A percentile compares a stretch with the other conserved stretches of the same genome.
Conservation (phyloP, 2,888 invertebrate species). For the Pristionchus fissidentatus region DNA sequence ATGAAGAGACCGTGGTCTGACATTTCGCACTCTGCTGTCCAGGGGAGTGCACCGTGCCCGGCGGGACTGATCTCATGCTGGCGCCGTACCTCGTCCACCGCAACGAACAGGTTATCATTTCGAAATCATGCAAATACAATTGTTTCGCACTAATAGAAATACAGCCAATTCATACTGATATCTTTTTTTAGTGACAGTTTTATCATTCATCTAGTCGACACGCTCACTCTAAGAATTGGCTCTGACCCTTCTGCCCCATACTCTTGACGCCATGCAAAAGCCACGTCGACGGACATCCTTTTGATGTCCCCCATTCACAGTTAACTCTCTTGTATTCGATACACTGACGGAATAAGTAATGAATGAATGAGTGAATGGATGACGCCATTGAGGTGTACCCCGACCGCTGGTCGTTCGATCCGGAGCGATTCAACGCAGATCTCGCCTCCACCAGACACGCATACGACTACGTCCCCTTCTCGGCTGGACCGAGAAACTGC, state of each 20-base stretch:
- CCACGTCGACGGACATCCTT: no score
- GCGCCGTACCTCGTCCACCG: slow-evolving; percentile 26
- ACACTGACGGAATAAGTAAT: no score
- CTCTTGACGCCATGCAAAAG: no score
- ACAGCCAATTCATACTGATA: no score
- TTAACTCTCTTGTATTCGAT: neutral
- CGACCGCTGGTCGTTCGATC: slow-evolving; percentile 48
- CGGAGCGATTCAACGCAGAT: slow-evolving; percentile 50
- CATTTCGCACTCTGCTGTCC: neutral
- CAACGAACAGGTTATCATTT: slow-evolving; percentile 1
- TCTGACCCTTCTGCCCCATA: no score
- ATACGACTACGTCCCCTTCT: slow-evolving; percentile 53
- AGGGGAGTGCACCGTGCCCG: slow-evolving; percentile 33
- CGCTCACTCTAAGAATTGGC: no score
- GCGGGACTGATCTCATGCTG: slow-evolving; percentile 16
- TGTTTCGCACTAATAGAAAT: no score
- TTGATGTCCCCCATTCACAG: no score
- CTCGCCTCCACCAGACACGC: slow-evolving; percentile 39
- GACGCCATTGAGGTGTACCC: slow-evolving; percentile 36
- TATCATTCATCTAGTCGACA: no score
- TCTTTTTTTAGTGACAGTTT: no score
- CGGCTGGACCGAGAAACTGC: slow-evolving; percentile 51
- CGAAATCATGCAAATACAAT: no score
- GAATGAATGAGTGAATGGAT: neutral
- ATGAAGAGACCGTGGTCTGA: neutral